These are phyloP conservation scores for Dreissena rostriformis DNA, from an alignment of 1,140 invertebrate genomes.

Conservation along the genomic window DNA sequence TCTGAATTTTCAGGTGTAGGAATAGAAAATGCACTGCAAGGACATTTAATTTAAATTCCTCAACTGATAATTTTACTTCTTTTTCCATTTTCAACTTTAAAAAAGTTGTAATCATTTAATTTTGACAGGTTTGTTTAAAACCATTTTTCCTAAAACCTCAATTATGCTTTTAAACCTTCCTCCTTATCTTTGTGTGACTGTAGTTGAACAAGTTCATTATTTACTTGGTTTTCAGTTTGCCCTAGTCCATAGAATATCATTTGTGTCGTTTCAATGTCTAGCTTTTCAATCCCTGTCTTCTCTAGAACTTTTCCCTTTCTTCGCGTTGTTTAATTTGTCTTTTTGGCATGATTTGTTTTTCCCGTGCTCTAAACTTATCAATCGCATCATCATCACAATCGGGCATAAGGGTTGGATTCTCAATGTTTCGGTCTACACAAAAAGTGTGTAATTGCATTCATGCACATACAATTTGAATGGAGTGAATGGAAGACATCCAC, in stretches of 20 bases:
- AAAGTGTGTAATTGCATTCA: no score
- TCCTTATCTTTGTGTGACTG: slow-evolving; percentile 14
- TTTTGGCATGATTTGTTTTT: not conserved
- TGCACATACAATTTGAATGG: no score
- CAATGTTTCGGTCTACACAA: no score
- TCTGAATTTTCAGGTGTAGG: slow-evolving; percentile 27
- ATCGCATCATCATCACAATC: no score
- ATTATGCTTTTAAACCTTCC: slow-evolving; percentile 16
- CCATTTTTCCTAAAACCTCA: no score
- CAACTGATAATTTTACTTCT: not conserved
- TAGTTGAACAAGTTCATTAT: slow-evolving; percentile 4
- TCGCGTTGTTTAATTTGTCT: slow-evolving; percentile 30
- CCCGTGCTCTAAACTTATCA: slow-evolving; percentile 7
- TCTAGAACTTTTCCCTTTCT: not conserved
- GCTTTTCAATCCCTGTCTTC: slow-evolving; percentile 9
- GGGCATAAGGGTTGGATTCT: no score
- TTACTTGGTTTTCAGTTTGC: slow-evolving; percentile 16
- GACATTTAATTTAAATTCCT: slow-evolving; percentile 14
- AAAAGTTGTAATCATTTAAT: slow-evolving; percentile 14
- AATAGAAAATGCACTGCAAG: not conserved
- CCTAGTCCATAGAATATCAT: slow-evolving; percentile 30
- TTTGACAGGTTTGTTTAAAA: slow-evolving; percentile 20
- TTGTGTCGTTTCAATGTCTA: slow-evolving; percentile 12
- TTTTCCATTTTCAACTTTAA: slow-evolving; percentile 1
- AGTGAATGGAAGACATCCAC: no score